Evolutionary conservation across 2,888 invertebrate species (phyloP), one percentile per base, ranked within the genome.

Genomic region (Quadriops clusia): DNA sequence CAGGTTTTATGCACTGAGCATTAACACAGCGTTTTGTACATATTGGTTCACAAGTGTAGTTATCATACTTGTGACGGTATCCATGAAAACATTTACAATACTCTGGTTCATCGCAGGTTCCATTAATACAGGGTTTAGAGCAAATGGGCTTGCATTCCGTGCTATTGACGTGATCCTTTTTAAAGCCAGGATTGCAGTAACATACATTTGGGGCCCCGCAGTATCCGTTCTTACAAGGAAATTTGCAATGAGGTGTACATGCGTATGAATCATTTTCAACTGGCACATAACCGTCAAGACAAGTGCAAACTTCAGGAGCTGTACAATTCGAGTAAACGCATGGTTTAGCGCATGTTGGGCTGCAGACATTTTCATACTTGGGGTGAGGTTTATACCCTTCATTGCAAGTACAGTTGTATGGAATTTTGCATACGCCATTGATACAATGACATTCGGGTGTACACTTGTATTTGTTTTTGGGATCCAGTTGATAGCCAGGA

Each of bases 241-340:
- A 31, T 3, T 13, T 16, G 17, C 40, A 40, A 4, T 29, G 12
- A 6, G 33, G 17, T 8, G 30, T 36, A 23, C 40, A 40, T 15
- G 32, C 31, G 24, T 32, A 42, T 26, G 37, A 33, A 29, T 65
- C n/a, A n/a, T 46, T 44, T n/a, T 38, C 56, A 38, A 72, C 69
- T 16, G 47, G 34, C 1, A 59, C 39, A 33, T 67, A 73, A 18
- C 74, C 75, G 6, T 57, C 37, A 32, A 67, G 64, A 39, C 74
- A 75, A 6, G 44, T 39, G 32, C 64, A 62, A 2, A 30, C 41
- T 13, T 57, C 50, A 1, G 58, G 59, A 3, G 46, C 48, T 1
- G 44, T 44, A 32, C 63, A 63, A 10, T 36, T 33, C 4, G 60
- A 59, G 31, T 60, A 47, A 3, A 41, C 8, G 29, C 54, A 54